These are phyloP conservation scores for Tachina fera DNA, from an alignment of 2,888 invertebrate genomes.

Conservation along the genomic window DNA sequence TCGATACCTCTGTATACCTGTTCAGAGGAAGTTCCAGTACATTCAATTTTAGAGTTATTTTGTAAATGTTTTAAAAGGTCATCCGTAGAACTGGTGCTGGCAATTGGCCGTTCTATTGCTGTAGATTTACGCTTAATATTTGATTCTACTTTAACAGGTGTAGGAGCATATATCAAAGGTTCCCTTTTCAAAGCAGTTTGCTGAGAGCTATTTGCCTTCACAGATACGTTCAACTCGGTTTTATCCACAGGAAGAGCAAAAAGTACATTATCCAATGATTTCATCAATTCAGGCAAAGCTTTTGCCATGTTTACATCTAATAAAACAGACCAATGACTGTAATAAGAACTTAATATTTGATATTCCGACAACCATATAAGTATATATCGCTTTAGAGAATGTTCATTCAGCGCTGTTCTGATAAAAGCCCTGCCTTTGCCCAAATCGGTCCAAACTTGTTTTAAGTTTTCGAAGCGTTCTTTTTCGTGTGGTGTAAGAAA, in stretches of 20 bases:
- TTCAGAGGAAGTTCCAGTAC: constrained; percentile 49
- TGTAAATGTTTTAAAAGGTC: constrained; percentile 75
- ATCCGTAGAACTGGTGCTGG: constrained; percentile 76
- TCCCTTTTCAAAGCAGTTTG: constrained; percentile 82
- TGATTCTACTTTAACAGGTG: constrained; percentile 83
- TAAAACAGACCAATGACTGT: constrained; percentile 93
- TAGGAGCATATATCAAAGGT: constrained; percentile 88
- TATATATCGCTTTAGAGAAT: constrained; percentile 92
- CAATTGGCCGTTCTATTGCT: constrained; percentile 79
- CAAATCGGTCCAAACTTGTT: constrained; percentile 87
- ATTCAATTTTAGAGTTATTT: constrained; percentile 65
- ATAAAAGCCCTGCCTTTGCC: constrained; percentile 90
- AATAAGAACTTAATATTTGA: constrained; percentile 86
- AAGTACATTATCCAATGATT: constrained; percentile 93
- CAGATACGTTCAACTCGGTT: constrained; percentile 87
- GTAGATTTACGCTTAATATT: constrained; percentile 73
- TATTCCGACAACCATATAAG: constrained; percentile 89
- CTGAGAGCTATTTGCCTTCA: constrained; percentile 18
- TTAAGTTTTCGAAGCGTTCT: constrained; percentile 90
- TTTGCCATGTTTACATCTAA: constrained; percentile 90
- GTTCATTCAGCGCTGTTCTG: constrained; percentile 94
- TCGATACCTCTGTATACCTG: constrained; percentile 51
- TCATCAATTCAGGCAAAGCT: constrained; percentile 92
- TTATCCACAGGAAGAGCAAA: constrained; percentile 97
- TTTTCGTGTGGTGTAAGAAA: constrained; percentile 94